A percentile compares a stretch with the other conserved stretches of the same genome.
These are phyloP conservation scores for Archips xylosteana DNA, from an alignment of 2,888 invertebrate species.

Conservation along the genomic window DNA sequence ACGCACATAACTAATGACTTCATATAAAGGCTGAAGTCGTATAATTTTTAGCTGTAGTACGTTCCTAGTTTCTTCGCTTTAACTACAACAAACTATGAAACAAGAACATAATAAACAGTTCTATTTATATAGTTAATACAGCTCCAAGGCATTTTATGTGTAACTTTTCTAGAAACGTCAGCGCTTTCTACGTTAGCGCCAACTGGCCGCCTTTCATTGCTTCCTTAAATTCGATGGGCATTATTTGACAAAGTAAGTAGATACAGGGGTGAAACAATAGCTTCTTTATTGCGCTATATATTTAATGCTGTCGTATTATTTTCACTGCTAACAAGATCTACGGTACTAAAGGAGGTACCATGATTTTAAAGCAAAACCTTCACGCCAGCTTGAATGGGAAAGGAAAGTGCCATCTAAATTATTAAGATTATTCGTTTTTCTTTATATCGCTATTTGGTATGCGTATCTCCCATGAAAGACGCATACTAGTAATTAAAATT, in stretches of 20 bases:
- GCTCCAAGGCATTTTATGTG: slow-evolving; percentile 16
- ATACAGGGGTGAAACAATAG: slow-evolving; percentile 26
- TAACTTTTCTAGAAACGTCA: slow-evolving; percentile 21
- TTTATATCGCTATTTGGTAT: not conserved
- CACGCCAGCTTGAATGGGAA: not conserved
- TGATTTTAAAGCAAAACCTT: slow-evolving; percentile 2
- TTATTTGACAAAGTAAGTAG: slow-evolving; percentile 30
- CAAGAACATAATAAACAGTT: slow-evolving; percentile 7
- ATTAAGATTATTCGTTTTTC: not conserved
- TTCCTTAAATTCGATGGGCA: slow-evolving; percentile 33
- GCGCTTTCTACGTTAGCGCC: slow-evolving; percentile 33
- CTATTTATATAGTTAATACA: slow-evolving; percentile 13
- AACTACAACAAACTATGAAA: slow-evolving; percentile 3
- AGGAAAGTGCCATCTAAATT: not conserved
- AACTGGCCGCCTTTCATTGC: slow-evolving; percentile 33
- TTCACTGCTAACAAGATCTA: slow-evolving; percentile 37
- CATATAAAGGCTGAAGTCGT: not conserved
- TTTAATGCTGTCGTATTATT: slow-evolving; percentile 34
- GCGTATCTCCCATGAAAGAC: not conserved
- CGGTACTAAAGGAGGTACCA: slow-evolving; percentile 9
- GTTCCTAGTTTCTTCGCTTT: not conserved
- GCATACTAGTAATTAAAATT: not conserved
- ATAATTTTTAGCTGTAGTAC: not conserved
- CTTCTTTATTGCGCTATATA: slow-evolving; percentile 36
- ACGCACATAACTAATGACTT: not conserved